Conservation (phyloP, 2,888 invertebrate genomes). For the Plebejus anna region DNA sequence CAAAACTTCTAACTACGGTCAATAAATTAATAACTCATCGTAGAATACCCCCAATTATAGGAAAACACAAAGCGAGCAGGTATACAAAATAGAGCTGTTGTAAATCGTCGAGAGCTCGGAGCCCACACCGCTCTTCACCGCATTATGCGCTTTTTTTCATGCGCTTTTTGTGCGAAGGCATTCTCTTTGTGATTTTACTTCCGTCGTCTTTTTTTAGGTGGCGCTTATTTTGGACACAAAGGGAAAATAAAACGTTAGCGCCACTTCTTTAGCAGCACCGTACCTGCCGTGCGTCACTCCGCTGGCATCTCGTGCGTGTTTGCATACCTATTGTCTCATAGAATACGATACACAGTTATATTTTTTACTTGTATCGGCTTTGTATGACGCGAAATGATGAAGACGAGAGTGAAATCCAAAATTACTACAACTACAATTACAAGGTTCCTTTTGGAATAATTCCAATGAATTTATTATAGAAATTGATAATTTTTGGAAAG, state of each 20-base stretch:
- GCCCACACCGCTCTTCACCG: slow-evolving; percentile 62
- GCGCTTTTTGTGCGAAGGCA: slow-evolving; percentile 68
- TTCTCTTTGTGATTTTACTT: slow-evolving; percentile 75
- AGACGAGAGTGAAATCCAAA: neutral
- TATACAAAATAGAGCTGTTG: slow-evolving; percentile 78
- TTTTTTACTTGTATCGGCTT: neutral
- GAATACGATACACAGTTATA: slow-evolving; percentile 14
- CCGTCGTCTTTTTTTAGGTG: slow-evolving; percentile 72
- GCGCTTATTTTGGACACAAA: slow-evolving; percentile 72
- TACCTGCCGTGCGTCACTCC: slow-evolving; percentile 45
- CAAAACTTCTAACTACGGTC: slow-evolving; percentile 56
- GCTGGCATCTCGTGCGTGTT: slow-evolving; percentile 41
- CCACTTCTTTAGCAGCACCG: slow-evolving; percentile 43
- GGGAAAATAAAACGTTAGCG: slow-evolving; percentile 56
- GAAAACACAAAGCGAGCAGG: slow-evolving; percentile 70
- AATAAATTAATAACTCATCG: slow-evolving; percentile 79
- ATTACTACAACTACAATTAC: neutral
- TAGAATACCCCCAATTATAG: slow-evolving; percentile 74
- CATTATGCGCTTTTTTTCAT: slow-evolving; percentile 73
- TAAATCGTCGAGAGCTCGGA: slow-evolving; percentile 74
- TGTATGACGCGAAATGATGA: neutral
- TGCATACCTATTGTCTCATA: slow-evolving; percentile 37
- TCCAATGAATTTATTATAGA: neutral
- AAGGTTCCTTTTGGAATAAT: neutral
- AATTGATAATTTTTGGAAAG: neutral